Conservation (phyloP, 2,797 vertebrate species). For the Sebastes itinus region DNA sequence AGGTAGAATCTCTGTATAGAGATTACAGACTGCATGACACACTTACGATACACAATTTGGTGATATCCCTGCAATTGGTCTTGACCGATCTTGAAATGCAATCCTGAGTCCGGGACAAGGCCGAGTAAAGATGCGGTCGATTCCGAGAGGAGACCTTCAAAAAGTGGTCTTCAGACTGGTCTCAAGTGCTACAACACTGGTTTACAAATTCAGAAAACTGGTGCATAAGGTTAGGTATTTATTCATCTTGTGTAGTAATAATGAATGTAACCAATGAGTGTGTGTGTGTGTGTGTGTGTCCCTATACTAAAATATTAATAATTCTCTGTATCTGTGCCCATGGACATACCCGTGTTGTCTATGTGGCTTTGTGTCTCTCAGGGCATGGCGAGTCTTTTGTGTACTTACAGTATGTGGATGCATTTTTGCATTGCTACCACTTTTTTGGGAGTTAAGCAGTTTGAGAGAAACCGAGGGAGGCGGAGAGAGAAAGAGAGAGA, state of each 20-base stretch:
- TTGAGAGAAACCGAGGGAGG: conserved; percentile 21
- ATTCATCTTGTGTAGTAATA: no score
- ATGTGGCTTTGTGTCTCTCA: conserved; percentile 20
- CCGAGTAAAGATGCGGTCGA: background rate
- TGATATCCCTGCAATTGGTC: no score
- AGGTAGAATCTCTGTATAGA: no score
- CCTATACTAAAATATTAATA: conserved; percentile 25
- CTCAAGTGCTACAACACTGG: no score
- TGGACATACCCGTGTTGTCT: conserved; percentile 1
- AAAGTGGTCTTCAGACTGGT: no score
- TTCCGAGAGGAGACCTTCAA: no score
- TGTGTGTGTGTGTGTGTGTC: no score
- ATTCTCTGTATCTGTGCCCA: conserved; percentile 14
- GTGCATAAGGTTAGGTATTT: no score
- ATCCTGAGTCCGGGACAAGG: background rate
- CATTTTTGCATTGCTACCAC: conserved; percentile 48
- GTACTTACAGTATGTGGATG: conserved; percentile 21
- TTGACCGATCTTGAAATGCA: no score
- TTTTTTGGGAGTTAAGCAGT: conserved; percentile 40
- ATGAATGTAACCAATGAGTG: no score
- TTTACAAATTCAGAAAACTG: background rate
- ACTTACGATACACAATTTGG: no score
- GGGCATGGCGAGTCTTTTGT: conserved; percentile 16
- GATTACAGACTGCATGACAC: no score
- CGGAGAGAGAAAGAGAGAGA: background rate